Conservation (phyloP, 2,113 vertebrate species). For the Perca fluviatilis region DNA sequence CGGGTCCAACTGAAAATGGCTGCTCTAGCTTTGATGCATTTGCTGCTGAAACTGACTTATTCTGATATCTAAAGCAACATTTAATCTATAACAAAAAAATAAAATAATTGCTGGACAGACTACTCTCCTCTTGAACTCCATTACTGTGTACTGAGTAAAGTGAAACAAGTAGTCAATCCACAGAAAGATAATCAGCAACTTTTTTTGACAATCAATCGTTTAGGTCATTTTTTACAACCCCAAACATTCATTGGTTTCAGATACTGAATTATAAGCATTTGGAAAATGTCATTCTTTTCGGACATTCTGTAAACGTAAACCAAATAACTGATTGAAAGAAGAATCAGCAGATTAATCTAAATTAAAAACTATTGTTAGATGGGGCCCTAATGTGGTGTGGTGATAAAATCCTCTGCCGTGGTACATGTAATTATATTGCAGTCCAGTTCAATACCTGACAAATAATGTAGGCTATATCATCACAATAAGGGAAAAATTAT, state of each 20-base stretch:
- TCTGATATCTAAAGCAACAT: neutral
- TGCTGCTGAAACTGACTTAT: neutral
- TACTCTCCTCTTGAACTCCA: neutral
- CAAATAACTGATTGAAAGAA: neutral
- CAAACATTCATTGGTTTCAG: neutral
- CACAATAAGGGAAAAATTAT: neutral
- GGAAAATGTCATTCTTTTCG: neutral
- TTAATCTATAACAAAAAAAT: neutral
- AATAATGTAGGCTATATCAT: neutral
- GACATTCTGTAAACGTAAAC: neutral
- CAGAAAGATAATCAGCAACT: neutral
- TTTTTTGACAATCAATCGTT: neutral
- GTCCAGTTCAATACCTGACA: neutral
- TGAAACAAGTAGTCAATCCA: neutral
- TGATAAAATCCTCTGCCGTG: neutral
- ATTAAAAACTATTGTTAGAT: neutral
- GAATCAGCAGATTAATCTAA: neutral
- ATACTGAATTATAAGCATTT: neutral
- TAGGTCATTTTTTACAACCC: neutral
- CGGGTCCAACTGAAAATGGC: neutral
- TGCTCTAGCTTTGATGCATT: neutral
- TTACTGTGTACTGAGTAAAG: neutral
- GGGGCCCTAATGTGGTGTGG: neutral
- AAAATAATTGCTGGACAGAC: neutral
- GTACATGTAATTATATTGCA: too few species aligned